Conservation (phyloP, 2,797 vertebrate genomes). For the Propithecus perrieri region DNA sequence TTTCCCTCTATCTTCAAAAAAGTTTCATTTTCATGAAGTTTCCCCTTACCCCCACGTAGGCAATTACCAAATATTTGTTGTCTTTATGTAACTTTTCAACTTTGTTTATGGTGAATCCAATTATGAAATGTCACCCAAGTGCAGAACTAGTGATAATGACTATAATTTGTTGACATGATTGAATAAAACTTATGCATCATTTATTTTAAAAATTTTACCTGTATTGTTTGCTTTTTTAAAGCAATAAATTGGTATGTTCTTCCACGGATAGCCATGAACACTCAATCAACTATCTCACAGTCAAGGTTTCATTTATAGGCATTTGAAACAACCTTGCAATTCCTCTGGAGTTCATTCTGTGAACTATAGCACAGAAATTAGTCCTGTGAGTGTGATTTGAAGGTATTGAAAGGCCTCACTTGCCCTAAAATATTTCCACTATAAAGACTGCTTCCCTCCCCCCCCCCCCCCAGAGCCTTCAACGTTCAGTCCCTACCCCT, state of each 20-base stretch:
- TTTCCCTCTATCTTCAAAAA: not conserved
- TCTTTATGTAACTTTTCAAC: not conserved
- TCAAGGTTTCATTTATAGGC: not conserved
- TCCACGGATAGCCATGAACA: not conserved
- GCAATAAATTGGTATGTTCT: not conserved
- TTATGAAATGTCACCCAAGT: not conserved
- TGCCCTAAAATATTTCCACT: not conserved
- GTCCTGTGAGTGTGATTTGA: not conserved
- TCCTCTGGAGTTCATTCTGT: not conserved
- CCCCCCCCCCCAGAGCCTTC: not conserved
- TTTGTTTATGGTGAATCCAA: not conserved
- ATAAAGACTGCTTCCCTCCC: not conserved
- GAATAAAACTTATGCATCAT: not conserved
- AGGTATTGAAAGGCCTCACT: not conserved
- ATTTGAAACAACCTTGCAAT: not conserved
- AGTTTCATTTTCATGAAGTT: not conserved
- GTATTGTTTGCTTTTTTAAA: not conserved
- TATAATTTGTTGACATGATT: not conserved
- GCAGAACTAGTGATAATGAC: not conserved
- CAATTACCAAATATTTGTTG: not conserved
- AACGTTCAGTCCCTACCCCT: not conserved
- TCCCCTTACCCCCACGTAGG: not conserved
- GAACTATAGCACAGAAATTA: not conserved
- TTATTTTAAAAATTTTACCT: not conserved
- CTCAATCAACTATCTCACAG: not conserved